Conservation (phyloP, 2,113 vertebrate species). For the Sterrhoptilus dennistouni region DNA sequence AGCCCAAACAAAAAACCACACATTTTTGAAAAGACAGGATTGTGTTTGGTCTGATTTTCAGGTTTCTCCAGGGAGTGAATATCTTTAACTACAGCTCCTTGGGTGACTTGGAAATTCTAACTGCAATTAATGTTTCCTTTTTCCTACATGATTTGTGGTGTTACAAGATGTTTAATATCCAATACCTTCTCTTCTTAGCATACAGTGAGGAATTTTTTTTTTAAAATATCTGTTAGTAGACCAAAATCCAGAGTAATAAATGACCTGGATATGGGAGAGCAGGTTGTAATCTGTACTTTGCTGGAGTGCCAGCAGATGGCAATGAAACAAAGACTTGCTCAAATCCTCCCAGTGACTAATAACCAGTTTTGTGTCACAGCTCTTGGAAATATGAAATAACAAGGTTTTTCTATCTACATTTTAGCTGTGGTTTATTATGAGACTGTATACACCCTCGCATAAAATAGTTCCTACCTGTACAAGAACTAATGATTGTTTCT, state of each 20-base stretch:
- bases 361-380: neutral
- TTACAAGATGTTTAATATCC: neutral
- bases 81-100: neutral
- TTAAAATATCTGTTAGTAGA: neutral
- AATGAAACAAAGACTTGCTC: conserved; percentile 35
- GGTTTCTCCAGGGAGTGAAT: neutral
- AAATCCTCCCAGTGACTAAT: neutral
- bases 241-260: neutral
- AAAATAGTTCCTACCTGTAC: neutral
- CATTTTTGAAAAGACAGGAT: neutral
- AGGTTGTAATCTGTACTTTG: neutral
- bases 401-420: neutral
- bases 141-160: neutral
- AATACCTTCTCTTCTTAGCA: neutral
- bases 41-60: neutral
- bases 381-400: neutral
- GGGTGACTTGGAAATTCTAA: neutral
- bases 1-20: neutral
- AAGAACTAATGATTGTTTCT: neutral
- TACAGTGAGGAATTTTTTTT: neutral
- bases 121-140: neutral
- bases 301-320: conserved; percentile 55
- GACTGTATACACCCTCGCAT: neutral
- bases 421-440: neutral
- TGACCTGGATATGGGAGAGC: neutral